phyloP scores from a whole-genome alignment of 2,797 vertebrate species.

The Tokudaia tokunoshimensis region DNA sequence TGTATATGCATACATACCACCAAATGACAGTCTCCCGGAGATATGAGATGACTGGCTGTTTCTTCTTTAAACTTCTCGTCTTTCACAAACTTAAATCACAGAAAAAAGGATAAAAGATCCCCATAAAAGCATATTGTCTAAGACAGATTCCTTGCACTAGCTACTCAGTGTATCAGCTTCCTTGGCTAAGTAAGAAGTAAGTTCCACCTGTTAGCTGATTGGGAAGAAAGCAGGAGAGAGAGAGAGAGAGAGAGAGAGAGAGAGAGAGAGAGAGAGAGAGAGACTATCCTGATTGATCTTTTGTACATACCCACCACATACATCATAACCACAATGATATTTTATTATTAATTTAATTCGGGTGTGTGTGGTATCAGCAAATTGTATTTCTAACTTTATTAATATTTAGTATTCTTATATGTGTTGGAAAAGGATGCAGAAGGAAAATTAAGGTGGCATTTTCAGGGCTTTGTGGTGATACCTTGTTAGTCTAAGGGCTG shows the following conservation, averaged over 20 bases:
- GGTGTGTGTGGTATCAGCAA: neutral
- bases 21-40: conserved; percentile 1
- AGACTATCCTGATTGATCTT: neutral
- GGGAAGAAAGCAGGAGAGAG: conserved; percentile 22
- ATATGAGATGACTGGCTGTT: neutral
- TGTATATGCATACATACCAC: neutral
- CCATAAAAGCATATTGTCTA: conserved; percentile 58
- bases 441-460: conserved; percentile 37
- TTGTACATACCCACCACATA: neutral
- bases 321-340: neutral
- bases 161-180: conserved; percentile 61
- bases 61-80: neutral
- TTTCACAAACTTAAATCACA: neutral
- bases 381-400: conserved; percentile 34
- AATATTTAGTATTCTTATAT: conserved; percentile 40
- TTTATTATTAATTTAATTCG: conserved; percentile 50
- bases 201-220: conserved; percentile 78
- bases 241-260: neutral
- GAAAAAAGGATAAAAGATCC: neutral
- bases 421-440: neutral
- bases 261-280: neutral
- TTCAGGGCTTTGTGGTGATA: conserved; percentile 18
- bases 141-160: conserved; percentile 69
- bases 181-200: conserved; percentile 80
- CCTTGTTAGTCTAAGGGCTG: neutral